Evolutionary conservation across 2,888 invertebrate species (phyloP).

Genomic region (Polymixis lichenea): DNA sequence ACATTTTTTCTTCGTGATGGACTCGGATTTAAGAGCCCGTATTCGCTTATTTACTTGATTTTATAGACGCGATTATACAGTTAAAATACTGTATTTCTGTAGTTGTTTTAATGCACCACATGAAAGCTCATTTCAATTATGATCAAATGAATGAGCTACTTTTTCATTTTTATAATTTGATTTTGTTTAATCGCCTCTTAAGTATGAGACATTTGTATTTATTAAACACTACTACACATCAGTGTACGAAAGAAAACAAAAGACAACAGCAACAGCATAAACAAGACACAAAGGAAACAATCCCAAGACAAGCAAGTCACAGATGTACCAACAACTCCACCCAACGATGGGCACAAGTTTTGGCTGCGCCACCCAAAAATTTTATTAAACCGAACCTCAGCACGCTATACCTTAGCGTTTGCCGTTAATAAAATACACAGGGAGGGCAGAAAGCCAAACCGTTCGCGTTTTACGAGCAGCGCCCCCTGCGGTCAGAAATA

Average conservation of each 20-base stretch:
- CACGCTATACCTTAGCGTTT: conserved; percentile 73
- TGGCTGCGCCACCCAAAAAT: conserved; percentile 65
- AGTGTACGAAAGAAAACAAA: conserved; percentile 2
- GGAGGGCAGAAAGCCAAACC: conserved; percentile 80
- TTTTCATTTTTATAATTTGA: too few species aligned
- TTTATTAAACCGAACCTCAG: conserved; percentile 71
- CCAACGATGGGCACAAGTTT: conserved; percentile 53
- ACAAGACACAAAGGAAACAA: conserved; percentile 28
- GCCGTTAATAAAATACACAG: conserved; percentile 76
- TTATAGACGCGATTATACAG: too few species aligned
- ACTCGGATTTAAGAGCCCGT: conserved; percentile 12
- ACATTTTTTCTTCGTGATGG: neutral
- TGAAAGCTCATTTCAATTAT: too few species aligned
- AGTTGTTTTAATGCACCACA: too few species aligned
- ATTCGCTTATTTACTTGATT: too few species aligned
- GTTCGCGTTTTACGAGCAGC: conserved; percentile 75
- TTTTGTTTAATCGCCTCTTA: too few species aligned
- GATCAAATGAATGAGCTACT: too few species aligned
- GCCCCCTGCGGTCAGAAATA: conserved; percentile 82
- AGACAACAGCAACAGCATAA: conserved; percentile 7
- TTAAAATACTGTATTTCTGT: too few species aligned
- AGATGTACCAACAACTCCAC: conserved; percentile 54
- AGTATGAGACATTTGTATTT: neutral
- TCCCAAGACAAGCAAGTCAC: conserved; percentile 30
- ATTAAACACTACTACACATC: neutral